Percentiles rank a stretch among this genome's conserved stretches.
These are phyloP conservation scores for Diploscapter pachys DNA, from an alignment of 1,140 invertebrate species.

Conservation along the genomic window DNA sequence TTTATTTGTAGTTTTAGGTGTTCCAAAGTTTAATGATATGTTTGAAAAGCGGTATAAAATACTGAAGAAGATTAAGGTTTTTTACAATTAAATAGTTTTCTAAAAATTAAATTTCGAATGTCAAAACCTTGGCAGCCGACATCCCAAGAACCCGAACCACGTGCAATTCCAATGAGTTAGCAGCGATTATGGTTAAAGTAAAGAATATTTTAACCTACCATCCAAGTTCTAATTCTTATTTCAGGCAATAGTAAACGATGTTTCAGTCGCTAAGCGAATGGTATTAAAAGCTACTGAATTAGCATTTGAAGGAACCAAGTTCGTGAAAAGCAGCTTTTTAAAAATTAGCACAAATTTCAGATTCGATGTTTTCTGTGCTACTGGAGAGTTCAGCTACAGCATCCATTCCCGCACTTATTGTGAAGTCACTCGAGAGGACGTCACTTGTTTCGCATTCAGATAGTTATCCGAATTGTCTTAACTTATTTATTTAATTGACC, in stretches of 20 bases:
- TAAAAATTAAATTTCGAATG: not conserved
- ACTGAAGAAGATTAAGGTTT: too few relatives aligned
- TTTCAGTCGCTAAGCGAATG: constrained; percentile 30
- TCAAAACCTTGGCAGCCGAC: constrained; percentile 1
- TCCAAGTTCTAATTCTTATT: not conserved
- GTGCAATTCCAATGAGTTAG: constrained; percentile 30
- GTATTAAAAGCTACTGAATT: constrained; percentile 17
- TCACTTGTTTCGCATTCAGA: constrained; percentile 40
- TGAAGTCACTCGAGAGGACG: constrained; percentile 32
- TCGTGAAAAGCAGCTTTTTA: not conserved
- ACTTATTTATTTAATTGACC: too few relatives aligned
- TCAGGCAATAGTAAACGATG: constrained; percentile 26
- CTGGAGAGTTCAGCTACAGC: constrained; percentile 37
- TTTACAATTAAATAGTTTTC: too few relatives aligned
- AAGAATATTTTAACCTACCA: not conserved
- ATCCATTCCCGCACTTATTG: constrained; percentile 40
- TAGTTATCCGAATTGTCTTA: not conserved
- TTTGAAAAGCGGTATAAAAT: too few relatives aligned
- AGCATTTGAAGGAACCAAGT: constrained; percentile 29
- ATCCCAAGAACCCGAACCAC: constrained; percentile 26
- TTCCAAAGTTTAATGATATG: too few relatives aligned
- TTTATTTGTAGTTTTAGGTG: too few relatives aligned
- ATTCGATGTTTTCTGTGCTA: constrained; percentile 40
- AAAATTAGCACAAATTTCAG: constrained; percentile 14
- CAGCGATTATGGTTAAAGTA: constrained; percentile 27